Conservation (phyloP, 2,888 invertebrate genomes). For the Eupelmus urozonus region DNA sequence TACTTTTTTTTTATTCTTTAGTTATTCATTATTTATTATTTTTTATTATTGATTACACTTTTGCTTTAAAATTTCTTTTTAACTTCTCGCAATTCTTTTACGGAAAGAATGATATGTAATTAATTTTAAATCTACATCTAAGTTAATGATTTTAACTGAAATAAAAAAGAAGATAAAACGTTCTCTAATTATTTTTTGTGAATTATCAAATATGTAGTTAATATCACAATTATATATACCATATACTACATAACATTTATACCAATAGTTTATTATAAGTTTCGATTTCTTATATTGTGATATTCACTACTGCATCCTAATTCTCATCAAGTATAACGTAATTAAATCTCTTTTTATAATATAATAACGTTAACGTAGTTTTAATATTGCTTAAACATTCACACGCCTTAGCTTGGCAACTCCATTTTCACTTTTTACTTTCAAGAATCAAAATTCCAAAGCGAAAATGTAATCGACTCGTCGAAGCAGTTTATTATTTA, state of each 20-base stretch:
- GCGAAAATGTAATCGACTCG: constrained; percentile 36
- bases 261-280: neutral
- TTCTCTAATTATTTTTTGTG: neutral
- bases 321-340: neutral
- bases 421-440: too few relatives aligned
- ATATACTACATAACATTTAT: neutral
- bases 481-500: constrained; percentile 17
- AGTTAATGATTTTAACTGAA: neutral
- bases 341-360: too few relatives aligned
- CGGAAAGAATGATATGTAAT: constrained; percentile 19
- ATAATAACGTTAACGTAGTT: neutral
- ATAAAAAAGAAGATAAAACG: too few relatives aligned
- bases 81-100: neutral
- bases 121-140: constrained; percentile 3
- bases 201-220: constrained; percentile 5
- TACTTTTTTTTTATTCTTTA: constrained; percentile 6
- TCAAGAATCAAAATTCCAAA: too few relatives aligned
- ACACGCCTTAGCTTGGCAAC: constrained; percentile 4
- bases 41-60: constrained; percentile 44
- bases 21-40: constrained; percentile 27
- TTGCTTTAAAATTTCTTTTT: constrained; percentile 14
- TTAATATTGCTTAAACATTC: neutral
- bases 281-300: constrained; percentile 4
- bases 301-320: neutral
- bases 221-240: neutral